Conservation (phyloP, 2,888 invertebrate species). For the Synergus japonicus region DNA sequence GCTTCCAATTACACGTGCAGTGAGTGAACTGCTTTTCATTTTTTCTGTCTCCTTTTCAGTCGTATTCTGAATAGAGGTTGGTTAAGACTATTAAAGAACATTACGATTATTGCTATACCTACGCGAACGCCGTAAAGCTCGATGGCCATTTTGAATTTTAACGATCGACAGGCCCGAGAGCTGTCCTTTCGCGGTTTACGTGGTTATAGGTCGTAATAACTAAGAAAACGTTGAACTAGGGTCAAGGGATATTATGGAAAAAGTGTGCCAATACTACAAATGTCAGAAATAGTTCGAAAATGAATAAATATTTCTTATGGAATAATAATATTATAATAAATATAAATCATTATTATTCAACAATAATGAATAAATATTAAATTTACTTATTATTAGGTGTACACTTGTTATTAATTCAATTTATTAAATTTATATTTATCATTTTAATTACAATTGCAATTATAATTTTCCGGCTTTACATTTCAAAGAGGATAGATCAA, state of each 20-base stretch:
- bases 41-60: conserved; percentile 11
- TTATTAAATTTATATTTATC: too few relatives aligned
- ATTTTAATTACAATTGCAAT: too few relatives aligned
- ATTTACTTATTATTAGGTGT: too few relatives aligned
- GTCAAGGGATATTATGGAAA: background rate
- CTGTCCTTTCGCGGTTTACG: conserved; percentile 39
- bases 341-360: too few relatives aligned
- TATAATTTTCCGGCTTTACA: too few relatives aligned
- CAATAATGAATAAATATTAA: too few relatives aligned
- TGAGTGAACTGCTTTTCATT: conserved; percentile 17
- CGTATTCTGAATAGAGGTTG: conserved; percentile 6
- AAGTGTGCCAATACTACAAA: conserved; percentile 15
- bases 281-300: background rate
- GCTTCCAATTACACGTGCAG: background rate
- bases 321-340: too few relatives aligned
- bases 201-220: conserved; percentile 16
- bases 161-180: conserved; percentile 8
- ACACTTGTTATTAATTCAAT: too few relatives aligned
- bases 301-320: too few relatives aligned
- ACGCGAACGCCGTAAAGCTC: conserved; percentile 16
- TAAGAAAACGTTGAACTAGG: conserved; percentile 17
- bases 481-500: background rate
- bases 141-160: conserved; percentile 24
- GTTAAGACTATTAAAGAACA: conserved; percentile 15
- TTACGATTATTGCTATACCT: conserved; percentile 36